Evolutionary conservation across 2,113 vertebrate genomes (phyloP).

Genomic region (Carassius carassius): DNA sequence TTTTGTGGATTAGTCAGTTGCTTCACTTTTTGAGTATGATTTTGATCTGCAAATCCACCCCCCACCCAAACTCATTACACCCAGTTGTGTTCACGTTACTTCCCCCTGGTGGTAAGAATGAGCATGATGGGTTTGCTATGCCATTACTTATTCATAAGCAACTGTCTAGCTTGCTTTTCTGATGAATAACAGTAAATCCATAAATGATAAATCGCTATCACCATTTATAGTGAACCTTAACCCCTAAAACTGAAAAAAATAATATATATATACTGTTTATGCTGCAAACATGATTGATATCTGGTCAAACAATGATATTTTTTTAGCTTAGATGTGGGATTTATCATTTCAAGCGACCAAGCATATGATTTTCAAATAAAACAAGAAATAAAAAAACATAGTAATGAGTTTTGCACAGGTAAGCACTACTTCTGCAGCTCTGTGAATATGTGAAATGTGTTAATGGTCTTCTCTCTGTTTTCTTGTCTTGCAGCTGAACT

Average conservation of each 20-base stretch:
- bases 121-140: not conserved
- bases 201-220: too few species aligned
- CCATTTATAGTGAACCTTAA: not conserved
- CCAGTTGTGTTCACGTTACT: not conserved
- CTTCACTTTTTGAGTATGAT: conserved; percentile 30
- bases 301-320: not conserved
- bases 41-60: not conserved
- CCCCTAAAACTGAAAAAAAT: not conserved
- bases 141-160: not conserved
- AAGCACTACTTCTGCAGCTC: not conserved
- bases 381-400: not conserved
- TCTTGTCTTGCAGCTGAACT: conserved; percentile 86
- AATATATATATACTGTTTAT: not conserved
- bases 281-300: not conserved
- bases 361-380: too few species aligned
- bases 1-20: conserved; percentile 44
- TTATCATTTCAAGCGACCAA: not conserved
- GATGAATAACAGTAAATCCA: too few species aligned
- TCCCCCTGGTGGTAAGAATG: conserved; percentile 35
- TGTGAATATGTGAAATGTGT: not conserved
- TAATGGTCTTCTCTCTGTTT: conserved; percentile 23
- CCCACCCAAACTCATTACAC: not conserved
- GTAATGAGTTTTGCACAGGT: not conserved
- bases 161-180: not conserved
- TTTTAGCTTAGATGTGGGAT: not conserved